Conservation (phyloP, 1,140 invertebrate genomes). For the Pseudachorutes palmiensis region DNA sequence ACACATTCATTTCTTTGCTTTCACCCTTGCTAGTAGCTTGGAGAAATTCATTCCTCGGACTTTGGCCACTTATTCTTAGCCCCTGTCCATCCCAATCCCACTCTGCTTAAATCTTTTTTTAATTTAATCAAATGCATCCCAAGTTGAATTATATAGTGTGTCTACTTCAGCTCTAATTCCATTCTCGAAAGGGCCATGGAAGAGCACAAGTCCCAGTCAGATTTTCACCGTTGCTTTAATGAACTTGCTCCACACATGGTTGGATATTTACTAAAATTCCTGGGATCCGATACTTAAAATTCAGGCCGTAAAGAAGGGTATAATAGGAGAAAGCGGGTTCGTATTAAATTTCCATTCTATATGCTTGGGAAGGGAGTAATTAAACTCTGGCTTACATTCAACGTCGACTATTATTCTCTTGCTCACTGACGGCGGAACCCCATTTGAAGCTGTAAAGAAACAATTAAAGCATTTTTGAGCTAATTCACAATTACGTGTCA, state of each 20-base stretch:
- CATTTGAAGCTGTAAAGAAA: slow-evolving; percentile 55
- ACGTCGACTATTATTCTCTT: slow-evolving; percentile 79
- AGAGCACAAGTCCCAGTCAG: too few relatives aligned
- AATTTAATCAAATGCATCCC: slow-evolving; percentile 1
- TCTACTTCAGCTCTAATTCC: too few relatives aligned
- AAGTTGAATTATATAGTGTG: too few relatives aligned
- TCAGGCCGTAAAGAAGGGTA: not conserved
- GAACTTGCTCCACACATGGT: not conserved
- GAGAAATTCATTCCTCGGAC: not conserved
- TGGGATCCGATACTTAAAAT: not conserved
- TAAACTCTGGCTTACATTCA: slow-evolving; percentile 63
- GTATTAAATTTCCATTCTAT: not conserved
- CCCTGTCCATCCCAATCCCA: not conserved
- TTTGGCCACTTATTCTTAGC: not conserved
- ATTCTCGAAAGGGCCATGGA: too few relatives aligned
- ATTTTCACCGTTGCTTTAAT: not conserved
- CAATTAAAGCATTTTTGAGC: slow-evolving; percentile 8
- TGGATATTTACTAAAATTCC: not conserved
- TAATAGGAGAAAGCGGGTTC: not conserved
- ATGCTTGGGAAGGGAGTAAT: slow-evolving; percentile 1
- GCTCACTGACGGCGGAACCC: slow-evolving; percentile 76
- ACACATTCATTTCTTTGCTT: not conserved
- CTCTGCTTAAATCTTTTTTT: not conserved
- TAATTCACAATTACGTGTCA: not conserved
- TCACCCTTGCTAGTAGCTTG: too few relatives aligned